Conservation (phyloP, 2,113 vertebrate species). For the Dipodomys merriami region DNA sequence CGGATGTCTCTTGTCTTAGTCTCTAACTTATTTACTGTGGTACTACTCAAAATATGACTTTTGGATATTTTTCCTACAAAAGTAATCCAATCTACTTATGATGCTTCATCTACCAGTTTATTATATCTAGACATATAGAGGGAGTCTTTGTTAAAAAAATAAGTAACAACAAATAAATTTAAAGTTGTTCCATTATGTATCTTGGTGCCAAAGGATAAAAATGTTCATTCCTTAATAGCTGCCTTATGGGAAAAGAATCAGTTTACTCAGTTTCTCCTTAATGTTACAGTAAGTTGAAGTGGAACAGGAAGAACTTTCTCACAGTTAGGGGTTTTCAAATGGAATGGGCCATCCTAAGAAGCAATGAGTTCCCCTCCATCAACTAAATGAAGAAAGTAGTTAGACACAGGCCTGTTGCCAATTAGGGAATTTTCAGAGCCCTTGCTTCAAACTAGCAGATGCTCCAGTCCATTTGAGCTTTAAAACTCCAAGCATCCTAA, state of each 20-base stretch:
- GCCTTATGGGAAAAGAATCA: neutral
- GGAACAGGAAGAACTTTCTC: slow-evolving; percentile 4
- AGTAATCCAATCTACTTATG: neutral
- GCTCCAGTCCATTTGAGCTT: neutral
- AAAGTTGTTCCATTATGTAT: neutral
- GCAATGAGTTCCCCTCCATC: slow-evolving; percentile 36
- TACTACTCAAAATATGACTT: neutral
- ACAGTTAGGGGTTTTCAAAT: slow-evolving; percentile 49
- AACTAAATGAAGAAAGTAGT: slow-evolving; percentile 21
- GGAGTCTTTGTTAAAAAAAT: neutral
- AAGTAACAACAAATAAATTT: neutral
- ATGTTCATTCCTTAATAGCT: neutral
- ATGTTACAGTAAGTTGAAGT: neutral
- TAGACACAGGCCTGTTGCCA: neutral
- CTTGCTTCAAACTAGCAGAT: neutral
- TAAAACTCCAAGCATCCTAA: neutral
- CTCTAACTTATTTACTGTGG: neutral
- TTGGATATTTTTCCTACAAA: neutral
- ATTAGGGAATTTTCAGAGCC: neutral
- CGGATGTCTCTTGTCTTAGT: neutral
- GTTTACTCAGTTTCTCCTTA: neutral
- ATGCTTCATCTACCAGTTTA: neutral
- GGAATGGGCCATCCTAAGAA: slow-evolving; percentile 31
- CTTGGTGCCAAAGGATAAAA: neutral
- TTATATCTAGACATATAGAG: neutral